phyloP scores from a whole-genome alignment of 35 echinoderm and acorn worm genomes.

The Strongylocentrotus purpuratus region DNA sequence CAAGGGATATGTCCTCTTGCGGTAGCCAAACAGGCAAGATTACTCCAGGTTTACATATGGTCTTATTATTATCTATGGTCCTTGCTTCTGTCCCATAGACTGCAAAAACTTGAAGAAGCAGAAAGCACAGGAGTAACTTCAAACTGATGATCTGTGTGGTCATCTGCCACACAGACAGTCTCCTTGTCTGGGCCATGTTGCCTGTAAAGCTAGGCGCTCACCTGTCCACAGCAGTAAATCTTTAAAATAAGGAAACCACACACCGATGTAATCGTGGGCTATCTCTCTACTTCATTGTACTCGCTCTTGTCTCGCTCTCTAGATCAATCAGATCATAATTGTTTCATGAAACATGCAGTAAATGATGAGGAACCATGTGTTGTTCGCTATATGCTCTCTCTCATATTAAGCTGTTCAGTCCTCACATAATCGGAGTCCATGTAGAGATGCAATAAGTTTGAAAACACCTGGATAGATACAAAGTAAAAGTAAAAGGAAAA shows the following conservation, averaged over 20 bases:
- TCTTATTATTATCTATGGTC: not conserved
- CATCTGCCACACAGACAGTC: not conserved
- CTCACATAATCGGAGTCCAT: not conserved
- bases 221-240: not conserved
- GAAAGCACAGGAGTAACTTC: not conserved
- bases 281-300: not conserved
- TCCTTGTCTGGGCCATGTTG: not conserved
- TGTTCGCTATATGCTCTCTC: not conserved
- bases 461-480: not conserved
- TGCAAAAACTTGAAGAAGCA: constrained; percentile 16
- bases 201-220: not conserved
- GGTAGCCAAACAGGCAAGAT: constrained; percentile 82
- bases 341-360: not conserved
- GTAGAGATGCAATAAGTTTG: not conserved
- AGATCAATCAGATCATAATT: too few relatives aligned
- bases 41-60: constrained; percentile 60
- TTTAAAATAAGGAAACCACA: not conserved
- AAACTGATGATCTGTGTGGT: not conserved
- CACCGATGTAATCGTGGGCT: not conserved
- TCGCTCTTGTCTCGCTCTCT: not conserved
- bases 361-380: not conserved
- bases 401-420: not conserved
- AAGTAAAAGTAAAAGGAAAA: not conserved
- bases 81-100: not conserved
- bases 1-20: constrained; percentile 21